Evolutionary conservation across 2,888 invertebrate species (phyloP).

Genomic region (Papilio protenor): DNA sequence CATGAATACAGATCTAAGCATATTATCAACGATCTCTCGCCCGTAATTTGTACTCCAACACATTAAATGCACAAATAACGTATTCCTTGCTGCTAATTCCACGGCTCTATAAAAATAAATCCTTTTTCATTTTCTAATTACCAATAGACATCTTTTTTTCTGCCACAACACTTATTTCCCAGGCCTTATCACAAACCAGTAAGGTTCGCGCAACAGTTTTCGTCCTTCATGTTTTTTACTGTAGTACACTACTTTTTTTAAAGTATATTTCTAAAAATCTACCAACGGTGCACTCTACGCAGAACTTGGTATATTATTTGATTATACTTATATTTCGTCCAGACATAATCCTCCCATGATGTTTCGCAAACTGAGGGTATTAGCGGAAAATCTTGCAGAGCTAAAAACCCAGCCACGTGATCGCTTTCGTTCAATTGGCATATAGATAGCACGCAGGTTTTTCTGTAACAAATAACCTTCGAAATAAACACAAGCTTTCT

Average conservation of each 20-base stretch:
- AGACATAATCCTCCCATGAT: conserved; percentile 85
- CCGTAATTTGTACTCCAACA: conserved; percentile 77
- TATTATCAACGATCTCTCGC: conserved; percentile 66
- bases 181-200: no score
- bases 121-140: background rate
- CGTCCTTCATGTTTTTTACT: background rate
- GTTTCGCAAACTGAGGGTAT: conserved; percentile 81
- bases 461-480: conserved; percentile 64
- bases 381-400: conserved; percentile 80
- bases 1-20: conserved; percentile 80
- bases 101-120: conserved; percentile 64
- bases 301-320: background rate
- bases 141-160: no score
- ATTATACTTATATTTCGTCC: conserved; percentile 78
- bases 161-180: conserved; percentile 36
- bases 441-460: conserved; percentile 76
- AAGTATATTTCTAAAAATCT: background rate
- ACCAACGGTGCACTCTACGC: background rate
- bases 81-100: conserved; percentile 79
- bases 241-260: background rate
- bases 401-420: conserved; percentile 66
- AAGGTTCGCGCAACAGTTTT: no score
- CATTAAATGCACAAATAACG: conserved; percentile 85
- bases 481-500: background rate
- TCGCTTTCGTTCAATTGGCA: conserved; percentile 70